These are phyloP conservation scores for Callyntrura guangdongensis DNA, from an alignment of 2,888 invertebrate species.

Conservation along the genomic window DNA sequence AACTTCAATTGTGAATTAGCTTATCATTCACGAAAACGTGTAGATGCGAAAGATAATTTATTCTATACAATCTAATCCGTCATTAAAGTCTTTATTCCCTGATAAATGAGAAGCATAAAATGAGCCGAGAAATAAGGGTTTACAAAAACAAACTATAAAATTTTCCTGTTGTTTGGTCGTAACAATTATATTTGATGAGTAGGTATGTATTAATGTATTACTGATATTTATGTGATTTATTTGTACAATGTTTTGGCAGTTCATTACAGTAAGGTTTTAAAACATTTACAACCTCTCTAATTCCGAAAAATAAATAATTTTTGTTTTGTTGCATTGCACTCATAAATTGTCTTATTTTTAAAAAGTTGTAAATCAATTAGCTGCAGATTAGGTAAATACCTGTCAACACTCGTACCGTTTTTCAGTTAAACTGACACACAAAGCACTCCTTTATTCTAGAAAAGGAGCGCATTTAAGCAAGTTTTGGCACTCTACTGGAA, in stretches of 20 bases:
- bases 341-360: conserved; percentile 42
- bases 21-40: no score
- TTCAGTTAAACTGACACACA: background rate
- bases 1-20: no score
- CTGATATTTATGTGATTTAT: background rate
- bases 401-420: conserved; percentile 58
- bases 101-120: no score
- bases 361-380: conserved; percentile 62
- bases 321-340: no score
- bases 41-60: no score
- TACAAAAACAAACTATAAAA: no score
- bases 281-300: background rate
- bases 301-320: no score
- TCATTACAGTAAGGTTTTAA: background rate
- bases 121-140: no score
- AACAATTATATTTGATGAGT: no score
- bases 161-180: background rate
- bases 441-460: background rate
- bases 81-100: no score
- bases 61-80: no score
- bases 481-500: background rate
- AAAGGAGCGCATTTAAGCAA: background rate
- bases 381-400: conserved; percentile 60
- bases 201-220: no score
- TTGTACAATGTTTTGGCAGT: background rate